Conservation (phyloP, 1,140 invertebrate species). For the Bombus soroeensis region DNA sequence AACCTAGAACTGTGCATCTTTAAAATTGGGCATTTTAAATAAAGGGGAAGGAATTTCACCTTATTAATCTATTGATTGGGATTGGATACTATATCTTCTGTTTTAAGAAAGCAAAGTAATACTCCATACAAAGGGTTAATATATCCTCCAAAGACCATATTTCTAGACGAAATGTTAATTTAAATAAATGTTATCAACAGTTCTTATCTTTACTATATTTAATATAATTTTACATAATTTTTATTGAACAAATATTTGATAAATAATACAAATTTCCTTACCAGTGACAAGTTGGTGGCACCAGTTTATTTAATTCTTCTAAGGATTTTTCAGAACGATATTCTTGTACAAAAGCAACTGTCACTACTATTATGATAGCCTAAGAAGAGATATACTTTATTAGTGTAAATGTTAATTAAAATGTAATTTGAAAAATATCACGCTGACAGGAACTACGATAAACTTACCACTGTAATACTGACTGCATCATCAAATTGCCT, state of each 20-base stretch:
- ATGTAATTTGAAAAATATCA: constrained; percentile 19
- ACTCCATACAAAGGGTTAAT: constrained; percentile 39
- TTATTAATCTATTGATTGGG: constrained; percentile 42
- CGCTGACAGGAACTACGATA: not conserved
- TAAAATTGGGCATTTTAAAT: constrained; percentile 1
- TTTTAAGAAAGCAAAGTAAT: constrained; percentile 52
- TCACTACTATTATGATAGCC: constrained; percentile 98
- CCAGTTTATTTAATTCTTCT: constrained; percentile 98
- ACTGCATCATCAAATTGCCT: constrained; percentile 99
- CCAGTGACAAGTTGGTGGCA: constrained; percentile 95
- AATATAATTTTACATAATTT: not conserved
- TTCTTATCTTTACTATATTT: constrained; percentile 2
- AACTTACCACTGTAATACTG: constrained; percentile 97
- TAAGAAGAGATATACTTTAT: constrained; percentile 72
- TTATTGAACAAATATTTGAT: constrained; percentile 5
- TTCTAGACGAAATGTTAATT: constrained; percentile 51
- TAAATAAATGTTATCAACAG: constrained; percentile 22
- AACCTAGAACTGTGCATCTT: not conserved
- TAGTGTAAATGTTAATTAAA: constrained; percentile 12
- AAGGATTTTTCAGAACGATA: constrained; percentile 99
- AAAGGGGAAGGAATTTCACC: constrained; percentile 49
- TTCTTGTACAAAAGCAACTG: constrained; percentile 99
- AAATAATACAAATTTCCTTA: constrained; percentile 76
- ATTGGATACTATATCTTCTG: constrained; percentile 55
- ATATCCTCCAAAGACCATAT: constrained; percentile 51